Conservation (phyloP, 30 jellyfish, hydroid and myxozoan species). For the Phacellophora camtschatica region DNA sequence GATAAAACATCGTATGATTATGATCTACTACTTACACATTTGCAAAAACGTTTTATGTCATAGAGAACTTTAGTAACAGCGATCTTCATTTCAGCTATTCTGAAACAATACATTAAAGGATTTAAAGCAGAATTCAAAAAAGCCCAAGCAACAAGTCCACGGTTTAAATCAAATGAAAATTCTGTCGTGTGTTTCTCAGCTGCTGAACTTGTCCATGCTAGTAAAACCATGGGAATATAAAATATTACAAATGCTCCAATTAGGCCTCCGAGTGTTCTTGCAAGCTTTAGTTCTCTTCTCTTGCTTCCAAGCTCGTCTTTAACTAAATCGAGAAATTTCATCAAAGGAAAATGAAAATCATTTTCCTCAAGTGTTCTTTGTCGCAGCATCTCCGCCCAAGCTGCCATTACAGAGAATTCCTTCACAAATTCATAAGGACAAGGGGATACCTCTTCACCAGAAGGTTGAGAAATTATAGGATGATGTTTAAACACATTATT, state of each 20-base stretch:
- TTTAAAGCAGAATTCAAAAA: conserved; percentile 9
- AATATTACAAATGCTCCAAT: conserved; percentile 17
- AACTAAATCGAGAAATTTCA: background rate
- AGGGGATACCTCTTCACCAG: background rate
- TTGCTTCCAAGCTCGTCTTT: background rate
- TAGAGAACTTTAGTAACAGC: background rate
- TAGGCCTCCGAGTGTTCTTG: conserved; percentile 16
- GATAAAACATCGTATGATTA: no score
- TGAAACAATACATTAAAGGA: conserved; percentile 17
- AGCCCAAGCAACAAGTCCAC: conserved; percentile 37
- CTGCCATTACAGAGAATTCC: conserved; percentile 38
- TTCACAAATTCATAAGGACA: conserved; percentile 1
- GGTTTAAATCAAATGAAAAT: conserved; percentile 12
- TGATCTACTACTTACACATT: background rate
- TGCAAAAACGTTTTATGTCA: background rate
- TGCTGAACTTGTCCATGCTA: conserved; percentile 16
- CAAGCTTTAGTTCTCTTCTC: conserved; percentile 10
- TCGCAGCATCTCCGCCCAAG: conserved; percentile 50
- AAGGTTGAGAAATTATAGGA: background rate
- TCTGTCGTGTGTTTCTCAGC: background rate
- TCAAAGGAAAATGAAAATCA: background rate
- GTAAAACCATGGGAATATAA: conserved; percentile 2
- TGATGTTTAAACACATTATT: no score
- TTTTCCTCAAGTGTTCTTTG: conserved; percentile 17
- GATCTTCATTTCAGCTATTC: conserved; percentile 5